Conservation (phyloP, 2,888 invertebrate genomes). For the Steromphala cineraria region DNA sequence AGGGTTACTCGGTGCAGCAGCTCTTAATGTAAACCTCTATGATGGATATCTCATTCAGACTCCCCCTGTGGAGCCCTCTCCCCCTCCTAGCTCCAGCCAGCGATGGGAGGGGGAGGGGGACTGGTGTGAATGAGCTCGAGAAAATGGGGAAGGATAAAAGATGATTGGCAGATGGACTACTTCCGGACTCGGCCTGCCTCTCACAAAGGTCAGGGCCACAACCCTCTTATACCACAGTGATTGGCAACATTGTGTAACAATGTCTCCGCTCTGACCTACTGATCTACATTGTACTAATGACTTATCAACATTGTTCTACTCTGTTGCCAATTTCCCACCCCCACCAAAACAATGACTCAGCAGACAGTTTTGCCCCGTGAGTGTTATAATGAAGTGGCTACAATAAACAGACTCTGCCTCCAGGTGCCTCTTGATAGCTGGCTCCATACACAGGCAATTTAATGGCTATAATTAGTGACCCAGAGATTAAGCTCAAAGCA, state of each 20-base stretch:
- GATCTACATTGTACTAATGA: not conserved
- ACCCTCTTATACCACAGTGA: conserved; percentile 3
- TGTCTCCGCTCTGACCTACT: not conserved
- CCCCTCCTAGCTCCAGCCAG: not conserved
- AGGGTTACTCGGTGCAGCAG: conserved; percentile 20
- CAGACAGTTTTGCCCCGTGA: not conserved
- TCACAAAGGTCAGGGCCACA: not conserved
- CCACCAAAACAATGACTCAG: conserved; percentile 10
- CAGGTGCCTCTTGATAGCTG: not conserved
- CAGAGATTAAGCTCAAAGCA: conserved; percentile 2
- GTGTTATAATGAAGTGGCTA: conserved; percentile 3
- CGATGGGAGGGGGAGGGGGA: not conserved
- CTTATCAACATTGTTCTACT: conserved; percentile 9
- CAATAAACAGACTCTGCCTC: not conserved
- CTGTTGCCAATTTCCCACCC: conserved; percentile 10
- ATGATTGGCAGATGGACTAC: conserved; percentile 13
- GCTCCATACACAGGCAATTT: not conserved
- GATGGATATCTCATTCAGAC: conserved; percentile 20
- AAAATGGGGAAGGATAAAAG: conserved; percentile 7
- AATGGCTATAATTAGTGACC: conserved; percentile 19
- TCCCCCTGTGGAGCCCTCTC: not conserved
- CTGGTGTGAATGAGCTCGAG: not conserved
- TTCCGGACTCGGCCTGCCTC: not conserved
- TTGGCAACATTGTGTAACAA: conserved; percentile 14
- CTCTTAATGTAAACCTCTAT: conserved; percentile 19